A percentile compares a stretch with the other conserved stretches of the same genome.
Evolutionary conservation across 2,797 vertebrate species (phyloP).

Genomic region (Anguilla pacifica): DNA sequence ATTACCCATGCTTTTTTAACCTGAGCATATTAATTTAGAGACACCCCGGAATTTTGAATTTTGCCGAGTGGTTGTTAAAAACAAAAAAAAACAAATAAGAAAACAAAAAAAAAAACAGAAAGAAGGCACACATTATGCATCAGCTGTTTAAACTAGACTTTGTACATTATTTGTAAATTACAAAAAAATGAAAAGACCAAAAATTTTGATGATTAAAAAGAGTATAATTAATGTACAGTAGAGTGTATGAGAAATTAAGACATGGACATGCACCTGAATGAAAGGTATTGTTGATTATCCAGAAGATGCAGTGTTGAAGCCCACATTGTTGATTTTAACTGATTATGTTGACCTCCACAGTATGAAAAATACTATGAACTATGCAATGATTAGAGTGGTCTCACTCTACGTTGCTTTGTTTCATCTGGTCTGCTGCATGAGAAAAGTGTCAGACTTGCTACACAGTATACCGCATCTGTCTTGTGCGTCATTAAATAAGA

Average conservation of each 20-base stretch:
- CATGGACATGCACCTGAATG: not conserved
- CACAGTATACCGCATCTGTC: constrained; percentile 2
- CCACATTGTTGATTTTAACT: constrained; percentile 16
- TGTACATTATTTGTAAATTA: constrained; percentile 31
- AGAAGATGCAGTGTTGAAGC: constrained; percentile 1
- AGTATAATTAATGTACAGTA: constrained; percentile 16
- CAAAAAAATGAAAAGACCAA: constrained; percentile 8
- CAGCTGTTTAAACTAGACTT: not conserved
- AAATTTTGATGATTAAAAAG: not conserved
- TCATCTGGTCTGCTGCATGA: constrained; percentile 15
- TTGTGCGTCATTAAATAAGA: not conserved
- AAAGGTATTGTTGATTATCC: constrained; percentile 3
- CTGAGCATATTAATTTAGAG: not conserved
- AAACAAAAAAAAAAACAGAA: not conserved
- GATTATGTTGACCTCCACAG: not conserved
- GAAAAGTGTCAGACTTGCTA: not conserved
- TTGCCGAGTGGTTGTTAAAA: not conserved
- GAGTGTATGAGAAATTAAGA: not conserved
- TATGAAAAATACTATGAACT: not conserved
- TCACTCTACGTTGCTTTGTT: constrained; percentile 8
- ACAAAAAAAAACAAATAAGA: not conserved
- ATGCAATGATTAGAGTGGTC: constrained; percentile 2
- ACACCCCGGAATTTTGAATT: not conserved
- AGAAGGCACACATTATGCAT: constrained; percentile 18
- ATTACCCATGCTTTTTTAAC: not conserved